Conservation (phyloP, 2,888 invertebrate genomes). For the Lithophane leautieri region DNA sequence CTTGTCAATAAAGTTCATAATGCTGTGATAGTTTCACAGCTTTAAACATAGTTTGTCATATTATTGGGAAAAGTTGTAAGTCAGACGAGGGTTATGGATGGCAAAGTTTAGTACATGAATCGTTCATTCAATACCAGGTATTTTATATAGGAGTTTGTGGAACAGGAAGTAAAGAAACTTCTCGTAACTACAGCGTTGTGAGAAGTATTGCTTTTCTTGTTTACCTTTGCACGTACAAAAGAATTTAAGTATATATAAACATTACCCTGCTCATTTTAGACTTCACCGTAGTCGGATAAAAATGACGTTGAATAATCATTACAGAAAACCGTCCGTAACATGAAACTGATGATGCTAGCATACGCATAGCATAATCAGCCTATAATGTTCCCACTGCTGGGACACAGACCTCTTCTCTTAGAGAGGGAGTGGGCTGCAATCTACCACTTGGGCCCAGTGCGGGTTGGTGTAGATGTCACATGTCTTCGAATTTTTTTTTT, state of each 20-base stretch:
- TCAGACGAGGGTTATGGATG: slow-evolving; percentile 19
- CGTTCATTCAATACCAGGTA: slow-evolving; percentile 41
- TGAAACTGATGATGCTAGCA: neutral
- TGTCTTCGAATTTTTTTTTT: too few species aligned
- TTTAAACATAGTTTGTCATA: slow-evolving; percentile 36
- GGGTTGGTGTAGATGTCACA: too few species aligned
- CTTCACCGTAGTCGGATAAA: neutral
- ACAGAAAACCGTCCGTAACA: neutral
- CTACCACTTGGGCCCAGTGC: too few species aligned
- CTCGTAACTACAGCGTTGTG: neutral
- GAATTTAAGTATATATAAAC: too few species aligned
- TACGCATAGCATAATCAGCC: too few species aligned
- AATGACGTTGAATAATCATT: neutral
- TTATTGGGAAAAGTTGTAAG: slow-evolving; percentile 42
- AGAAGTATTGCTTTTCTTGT: slow-evolving; percentile 6
- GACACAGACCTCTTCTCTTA: too few species aligned
- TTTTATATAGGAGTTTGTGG: slow-evolving; percentile 25
- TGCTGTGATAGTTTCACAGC: neutral
- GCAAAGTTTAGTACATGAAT: slow-evolving; percentile 39
- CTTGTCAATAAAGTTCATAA: slow-evolving; percentile 7
- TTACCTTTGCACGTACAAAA: neutral
- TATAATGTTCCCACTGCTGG: too few species aligned
- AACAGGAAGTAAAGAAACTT: neutral
- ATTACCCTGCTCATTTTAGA: too few species aligned
- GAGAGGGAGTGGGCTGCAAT: too few species aligned